A percentile compares a stretch with the other conserved stretches of the same genome.
Conservation (phyloP, 2,888 invertebrate genomes). For the Icerya purchasi region DNA sequence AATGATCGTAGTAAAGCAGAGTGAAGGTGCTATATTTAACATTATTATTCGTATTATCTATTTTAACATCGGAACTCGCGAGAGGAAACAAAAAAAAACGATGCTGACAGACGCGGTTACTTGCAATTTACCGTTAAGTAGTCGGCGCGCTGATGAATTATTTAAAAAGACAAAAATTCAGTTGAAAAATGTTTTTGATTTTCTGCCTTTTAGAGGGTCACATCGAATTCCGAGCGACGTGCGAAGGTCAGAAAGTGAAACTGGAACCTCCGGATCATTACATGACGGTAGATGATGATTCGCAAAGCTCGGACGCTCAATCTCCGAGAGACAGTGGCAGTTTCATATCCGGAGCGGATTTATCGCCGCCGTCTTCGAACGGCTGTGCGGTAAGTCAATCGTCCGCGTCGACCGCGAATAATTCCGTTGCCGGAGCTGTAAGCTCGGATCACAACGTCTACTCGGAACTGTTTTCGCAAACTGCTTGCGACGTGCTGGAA, state of each 20-base stretch:
- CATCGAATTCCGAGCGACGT: conserved; percentile 76
- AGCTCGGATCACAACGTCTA: conserved; percentile 10
- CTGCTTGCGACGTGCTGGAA: conserved; percentile 32
- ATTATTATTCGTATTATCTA: too few relatives aligned
- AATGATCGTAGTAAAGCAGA: too few relatives aligned
- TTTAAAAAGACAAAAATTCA: too few relatives aligned
- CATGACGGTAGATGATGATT: conserved; percentile 72
- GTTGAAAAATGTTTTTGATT: too few relatives aligned
- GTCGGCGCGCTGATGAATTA: too few relatives aligned
- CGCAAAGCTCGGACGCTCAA: conserved; percentile 46
- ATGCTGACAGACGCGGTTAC: too few relatives aligned
- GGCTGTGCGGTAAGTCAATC: neutral
- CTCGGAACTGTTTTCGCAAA: conserved; percentile 14
- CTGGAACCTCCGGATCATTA: conserved; percentile 72
- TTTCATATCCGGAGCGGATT: conserved; percentile 23
- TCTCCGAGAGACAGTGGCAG: conserved; percentile 15
- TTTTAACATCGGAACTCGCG: too few relatives aligned
- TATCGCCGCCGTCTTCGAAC: conserved; percentile 21
- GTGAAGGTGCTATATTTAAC: too few relatives aligned
- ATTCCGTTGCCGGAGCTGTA: neutral
- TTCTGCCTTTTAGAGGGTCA: conserved; percentile 42
- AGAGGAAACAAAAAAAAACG: too few relatives aligned
- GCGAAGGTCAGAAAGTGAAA: conserved; percentile 65
- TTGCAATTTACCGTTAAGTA: too few relatives aligned
- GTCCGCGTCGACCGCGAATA: conserved; percentile 14